phyloP scores from a whole-genome alignment of 2,113 vertebrate genomes.

The Elachura formosa region DNA sequence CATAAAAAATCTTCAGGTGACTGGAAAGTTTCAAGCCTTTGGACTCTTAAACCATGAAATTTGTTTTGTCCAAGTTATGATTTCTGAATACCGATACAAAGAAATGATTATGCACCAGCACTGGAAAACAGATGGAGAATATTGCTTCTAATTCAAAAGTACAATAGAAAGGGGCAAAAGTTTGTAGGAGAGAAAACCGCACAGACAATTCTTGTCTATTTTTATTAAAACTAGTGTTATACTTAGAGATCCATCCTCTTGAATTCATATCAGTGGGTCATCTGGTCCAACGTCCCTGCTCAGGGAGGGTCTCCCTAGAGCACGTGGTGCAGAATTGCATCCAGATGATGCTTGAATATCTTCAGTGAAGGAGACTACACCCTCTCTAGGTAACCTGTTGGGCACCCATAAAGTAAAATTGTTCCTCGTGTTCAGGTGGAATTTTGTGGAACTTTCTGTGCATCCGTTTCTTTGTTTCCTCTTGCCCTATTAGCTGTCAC shows the following conservation, averaged over 20 bases:
- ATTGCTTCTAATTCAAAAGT: not conserved
- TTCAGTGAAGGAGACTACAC: not conserved
- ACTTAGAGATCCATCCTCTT: not conserved
- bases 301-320: not conserved
- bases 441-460: not conserved
- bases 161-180: not conserved
- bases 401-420: not conserved
- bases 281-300: not conserved
- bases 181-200: not conserved
- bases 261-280: not conserved
- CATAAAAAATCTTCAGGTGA: not conserved
- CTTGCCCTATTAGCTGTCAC: not conserved
- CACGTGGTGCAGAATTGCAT: too few species aligned
- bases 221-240: not conserved
- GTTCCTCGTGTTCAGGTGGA: not conserved
- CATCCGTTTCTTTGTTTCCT: not conserved
- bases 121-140: not conserved
- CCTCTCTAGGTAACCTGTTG: not conserved
- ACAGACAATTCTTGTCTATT: not conserved
- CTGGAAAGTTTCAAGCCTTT: not conserved
- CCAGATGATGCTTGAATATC: not conserved
- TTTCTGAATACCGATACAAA: not conserved
- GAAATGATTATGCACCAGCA: accelerated
- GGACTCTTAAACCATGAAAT: not conserved
- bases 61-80: not conserved